Evolutionary conservation across 1,140 invertebrate species (phyloP).

Genomic region (Drosophila kurseongensis): DNA sequence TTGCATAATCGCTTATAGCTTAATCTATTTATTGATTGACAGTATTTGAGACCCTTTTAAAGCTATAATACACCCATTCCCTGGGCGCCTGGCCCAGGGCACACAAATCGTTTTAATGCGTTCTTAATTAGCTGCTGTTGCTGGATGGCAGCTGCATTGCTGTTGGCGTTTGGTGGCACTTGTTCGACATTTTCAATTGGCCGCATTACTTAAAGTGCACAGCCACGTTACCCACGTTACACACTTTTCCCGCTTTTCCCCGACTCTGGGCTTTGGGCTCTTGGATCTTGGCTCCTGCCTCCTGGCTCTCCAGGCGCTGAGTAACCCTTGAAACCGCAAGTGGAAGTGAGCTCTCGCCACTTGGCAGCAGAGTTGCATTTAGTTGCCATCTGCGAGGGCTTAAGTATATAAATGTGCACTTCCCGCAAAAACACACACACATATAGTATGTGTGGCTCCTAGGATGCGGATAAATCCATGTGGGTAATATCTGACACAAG

Average conservation of each 20-base stretch:
- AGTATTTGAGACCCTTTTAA: constrained; percentile 37
- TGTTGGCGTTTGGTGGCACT: constrained; percentile 52
- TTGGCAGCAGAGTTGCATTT: constrained; percentile 56
- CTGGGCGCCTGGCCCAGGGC: background rate
- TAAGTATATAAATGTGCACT: constrained; percentile 45
- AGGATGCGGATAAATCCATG: constrained; percentile 24
- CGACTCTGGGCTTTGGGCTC: background rate
- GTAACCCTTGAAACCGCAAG: constrained; percentile 60
- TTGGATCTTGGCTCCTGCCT: background rate
- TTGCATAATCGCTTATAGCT: constrained; percentile 41
- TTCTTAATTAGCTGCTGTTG: constrained; percentile 71
- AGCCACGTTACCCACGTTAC: background rate
- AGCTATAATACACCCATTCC: constrained; percentile 15
- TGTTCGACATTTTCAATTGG: constrained; percentile 81
- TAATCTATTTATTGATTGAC: constrained; percentile 43
- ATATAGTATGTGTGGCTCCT: constrained; percentile 1
- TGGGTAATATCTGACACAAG: constrained; percentile 36
- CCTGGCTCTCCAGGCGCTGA: constrained; percentile 10
- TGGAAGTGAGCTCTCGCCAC: constrained; percentile 58
- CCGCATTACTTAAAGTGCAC: constrained; percentile 72
- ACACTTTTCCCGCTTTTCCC: background rate
- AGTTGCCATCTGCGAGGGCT: constrained; percentile 45
- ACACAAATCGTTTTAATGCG: constrained; percentile 69
- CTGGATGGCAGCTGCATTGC: constrained; percentile 21
- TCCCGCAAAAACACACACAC: background rate